phyloP scores from a whole-genome alignment of 2,888 invertebrate genomes.

The Trisateles emortualis region DNA sequence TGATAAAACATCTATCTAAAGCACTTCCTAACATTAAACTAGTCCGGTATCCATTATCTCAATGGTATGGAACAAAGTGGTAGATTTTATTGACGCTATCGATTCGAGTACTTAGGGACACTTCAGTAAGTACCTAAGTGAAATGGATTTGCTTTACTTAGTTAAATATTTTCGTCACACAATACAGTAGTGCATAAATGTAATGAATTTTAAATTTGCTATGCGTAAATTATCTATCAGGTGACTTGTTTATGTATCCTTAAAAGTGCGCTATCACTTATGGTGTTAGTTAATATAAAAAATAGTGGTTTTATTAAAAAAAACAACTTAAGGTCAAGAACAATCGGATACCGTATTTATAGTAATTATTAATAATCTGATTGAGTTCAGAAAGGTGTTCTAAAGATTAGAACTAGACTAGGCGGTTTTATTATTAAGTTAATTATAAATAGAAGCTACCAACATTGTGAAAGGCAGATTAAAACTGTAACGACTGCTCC shows the following conservation, averaged over 20 bases:
- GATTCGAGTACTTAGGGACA: constrained; percentile 8
- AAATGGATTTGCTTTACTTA: constrained; percentile 20
- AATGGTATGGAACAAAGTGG: constrained; percentile 16
- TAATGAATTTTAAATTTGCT: constrained; percentile 45
- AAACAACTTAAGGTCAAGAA: no score
- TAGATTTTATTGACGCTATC: constrained; percentile 22
- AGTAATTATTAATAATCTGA: no score
- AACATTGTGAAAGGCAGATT: no score
- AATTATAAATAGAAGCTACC: no score
- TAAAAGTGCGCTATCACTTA: not conserved
- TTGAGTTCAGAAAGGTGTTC: no score
- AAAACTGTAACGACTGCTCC: no score
- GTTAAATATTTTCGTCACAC: constrained; percentile 24
- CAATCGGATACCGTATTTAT: no score
- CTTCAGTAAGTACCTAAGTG: constrained; percentile 15
- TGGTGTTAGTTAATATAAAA: no score
- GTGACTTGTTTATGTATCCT: constrained; percentile 12
- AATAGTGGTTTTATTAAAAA: no score
- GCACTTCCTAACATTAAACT: constrained; percentile 24
- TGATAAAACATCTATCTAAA: constrained; percentile 34
- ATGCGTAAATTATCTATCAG: constrained; percentile 46
- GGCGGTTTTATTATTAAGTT: no score
- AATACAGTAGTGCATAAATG: constrained; percentile 25
- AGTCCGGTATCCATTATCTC: constrained; percentile 22
- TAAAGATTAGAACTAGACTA: no score